Evolutionary conservation across 2,797 vertebrate species (phyloP).

Genomic region (Takifugu rubripes): DNA sequence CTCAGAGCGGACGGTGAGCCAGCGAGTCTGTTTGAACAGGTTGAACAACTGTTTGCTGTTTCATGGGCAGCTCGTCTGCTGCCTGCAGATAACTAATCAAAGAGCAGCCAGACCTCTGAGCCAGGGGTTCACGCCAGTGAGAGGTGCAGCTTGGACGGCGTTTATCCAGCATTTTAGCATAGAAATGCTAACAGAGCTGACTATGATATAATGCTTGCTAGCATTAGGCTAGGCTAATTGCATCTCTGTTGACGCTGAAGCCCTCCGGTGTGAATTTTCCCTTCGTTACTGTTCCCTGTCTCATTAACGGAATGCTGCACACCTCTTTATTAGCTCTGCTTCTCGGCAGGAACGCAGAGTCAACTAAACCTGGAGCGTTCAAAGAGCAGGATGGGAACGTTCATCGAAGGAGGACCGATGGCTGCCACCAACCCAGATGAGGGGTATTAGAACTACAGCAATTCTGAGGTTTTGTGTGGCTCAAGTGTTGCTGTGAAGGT

Average conservation of each 20-base stretch:
- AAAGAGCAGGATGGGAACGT: conserved; percentile 76
- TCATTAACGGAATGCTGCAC: not conserved
- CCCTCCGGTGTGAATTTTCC: too few species aligned
- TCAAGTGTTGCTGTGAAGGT: not conserved
- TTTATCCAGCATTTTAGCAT: too few species aligned
- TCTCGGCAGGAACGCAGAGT: conserved; percentile 68
- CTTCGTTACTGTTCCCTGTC: too few species aligned
- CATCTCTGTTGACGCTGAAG: too few species aligned
- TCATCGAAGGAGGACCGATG: conserved; percentile 57
- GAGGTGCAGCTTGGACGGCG: conserved; percentile 4
- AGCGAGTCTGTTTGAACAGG: not conserved
- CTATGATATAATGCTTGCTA: too few species aligned
- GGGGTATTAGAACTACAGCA: conserved; percentile 57
- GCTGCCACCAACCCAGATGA: conserved; percentile 68
- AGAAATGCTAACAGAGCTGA: too few species aligned
- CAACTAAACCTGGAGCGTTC: conserved; percentile 74
- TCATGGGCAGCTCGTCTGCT: not conserved
- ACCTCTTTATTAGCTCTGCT: conserved; percentile 15
- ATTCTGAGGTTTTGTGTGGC: too few species aligned
- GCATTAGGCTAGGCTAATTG: too few species aligned
- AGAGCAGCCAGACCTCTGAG: conserved; percentile 16
- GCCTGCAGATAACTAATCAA: conserved; percentile 11
- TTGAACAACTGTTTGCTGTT: not conserved
- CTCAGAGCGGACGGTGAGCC: conserved; percentile 71
- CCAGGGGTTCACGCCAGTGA: conserved; percentile 7